Base-by-base conservation (phyloP, 2,113 vertebrate species). In the Lagopus leucura region DNA sequence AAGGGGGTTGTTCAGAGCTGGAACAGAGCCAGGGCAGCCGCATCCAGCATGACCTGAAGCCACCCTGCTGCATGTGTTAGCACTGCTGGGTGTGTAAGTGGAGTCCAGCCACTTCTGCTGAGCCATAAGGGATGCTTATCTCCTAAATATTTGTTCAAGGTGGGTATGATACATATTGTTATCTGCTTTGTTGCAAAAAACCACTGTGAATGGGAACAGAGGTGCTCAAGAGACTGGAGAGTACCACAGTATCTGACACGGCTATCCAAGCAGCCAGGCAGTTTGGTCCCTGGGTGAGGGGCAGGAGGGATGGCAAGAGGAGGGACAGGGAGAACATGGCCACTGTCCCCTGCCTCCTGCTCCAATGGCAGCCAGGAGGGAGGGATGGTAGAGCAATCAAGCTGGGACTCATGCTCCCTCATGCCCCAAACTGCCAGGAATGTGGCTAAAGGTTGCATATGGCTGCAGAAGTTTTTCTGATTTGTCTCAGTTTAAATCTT, bases 341-440 rank as follows among this genome's bases (percentile, higher is more conserved):
- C 4, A 50, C 40, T 61, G n/a, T 58, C 77, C 55, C 8, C 80
- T 86, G 88, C 76, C 79, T 65, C 22, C 34, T 73, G 43, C 65
- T 57, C 57, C 18, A 36, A 45, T 1, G 6, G 10, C 3, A 77
- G 52, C 25, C 54, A 2, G 1, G 27, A 92, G 65, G 47, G 11
- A 91, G n/a, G 55, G 86, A n/a, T 4, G 15, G 38, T 78, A 57
- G 40, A 77, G 38, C 2, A 24, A 50, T 36, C 32, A 91, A 24
- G 90, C 94, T 78, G 86, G 79, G 72, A 61, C 93, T 80, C 70
- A n/a, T 30, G 74, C 82, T 74, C 45, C 14, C 79, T 91, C 80
- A 45, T 0, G 17, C 83, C 65, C 47, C 8, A 61, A 0, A 19
- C 38, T 15, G 60, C 0, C 0, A 82, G 60, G 42, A 81, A 47